Evolutionary conservation across 2,888 invertebrate genomes (phyloP), one percentile per base, ranked within the genome.

Genomic region (Pyrrhia umbra): DNA sequence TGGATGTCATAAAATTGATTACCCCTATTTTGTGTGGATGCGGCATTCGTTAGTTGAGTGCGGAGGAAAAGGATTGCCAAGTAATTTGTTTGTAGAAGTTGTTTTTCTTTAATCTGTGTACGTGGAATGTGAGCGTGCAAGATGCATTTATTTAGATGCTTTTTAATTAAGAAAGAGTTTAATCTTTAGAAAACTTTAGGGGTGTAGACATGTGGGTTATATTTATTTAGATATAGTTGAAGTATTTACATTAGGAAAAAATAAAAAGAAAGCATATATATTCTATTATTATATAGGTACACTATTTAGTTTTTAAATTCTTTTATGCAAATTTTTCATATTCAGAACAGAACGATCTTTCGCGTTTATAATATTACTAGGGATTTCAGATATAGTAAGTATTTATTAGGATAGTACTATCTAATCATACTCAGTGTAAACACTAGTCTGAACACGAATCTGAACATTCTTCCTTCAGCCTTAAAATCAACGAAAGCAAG

Each of bases 1-100:
- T 73, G 69, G 69, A 79, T 77, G 79, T 79, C 74, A 71, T 77
- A 79, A 81, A 73, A 57, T 81, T 80, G 79, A 79, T 80, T 81
- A 71, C 74, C 10, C 55, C 60, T 66, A 61, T 70, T 68, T 73
- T 64, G 52, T 37, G 42, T 74, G 65, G 79, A 79, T 70, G 65
- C 47, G 81, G 79, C 50, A 76, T 68, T 78, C 47, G 58, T 65
- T 61, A 51, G 57, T 75, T 40, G 50, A 47, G 37, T 50, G 62
- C 18, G 23, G 54, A 62, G 15, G 21, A 46, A 68, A 40, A 55
- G 18, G 40, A 74, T 74, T 59, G 43, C 49, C 34, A 16, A n/a
- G 10, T 6, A 16, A n/a, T 51, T 57, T 20, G 13, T 10, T 58
- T 61, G 21, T 16, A 23, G 13, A 23, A 45, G 20, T 50, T 30